Percentiles rank a stretch among this genome's conserved stretches.
phyloP scores from a whole-genome alignment of 2,888 invertebrate species.

The Halictus ligatus region DNA sequence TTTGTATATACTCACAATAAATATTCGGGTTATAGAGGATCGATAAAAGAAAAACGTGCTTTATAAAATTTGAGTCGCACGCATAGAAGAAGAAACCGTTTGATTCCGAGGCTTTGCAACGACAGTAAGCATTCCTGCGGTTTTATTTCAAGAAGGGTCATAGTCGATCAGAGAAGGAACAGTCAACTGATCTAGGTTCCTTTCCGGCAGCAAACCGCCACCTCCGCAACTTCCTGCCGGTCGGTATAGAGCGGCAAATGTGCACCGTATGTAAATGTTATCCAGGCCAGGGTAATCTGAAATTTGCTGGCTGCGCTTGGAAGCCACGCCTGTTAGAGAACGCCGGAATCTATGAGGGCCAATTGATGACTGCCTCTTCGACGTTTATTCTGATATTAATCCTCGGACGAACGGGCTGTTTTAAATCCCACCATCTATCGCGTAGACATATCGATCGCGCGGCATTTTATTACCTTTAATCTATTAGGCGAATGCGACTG shows the following conservation, averaged over 20 bases:
- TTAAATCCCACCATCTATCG: conserved; percentile 21
- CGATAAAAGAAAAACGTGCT: too few species aligned
- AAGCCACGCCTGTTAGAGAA: conserved; percentile 39
- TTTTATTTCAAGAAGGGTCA: conserved; percentile 48
- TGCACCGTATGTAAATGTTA: conserved; percentile 81
- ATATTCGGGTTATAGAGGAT: too few species aligned
- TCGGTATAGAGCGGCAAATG: conserved; percentile 69
- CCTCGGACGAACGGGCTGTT: conserved; percentile 18
- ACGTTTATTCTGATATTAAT: conserved; percentile 40
- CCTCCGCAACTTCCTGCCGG: conserved; percentile 40
- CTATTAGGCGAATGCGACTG: neutral
- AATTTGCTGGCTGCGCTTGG: conserved; percentile 73
- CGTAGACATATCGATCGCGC: neutral
- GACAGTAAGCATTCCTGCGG: conserved; percentile 64
- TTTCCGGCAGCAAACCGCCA: conserved; percentile 27
- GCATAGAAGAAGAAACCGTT: neutral
- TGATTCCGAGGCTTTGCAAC: conserved; percentile 43
- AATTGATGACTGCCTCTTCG: conserved; percentile 32
- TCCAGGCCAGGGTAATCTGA: conserved; percentile 77
- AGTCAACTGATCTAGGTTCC: conserved; percentile 27
- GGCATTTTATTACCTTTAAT: conserved; percentile 4
- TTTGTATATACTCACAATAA: too few species aligned
- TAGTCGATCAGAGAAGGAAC: conserved; percentile 25
- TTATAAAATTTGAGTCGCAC: too few species aligned
- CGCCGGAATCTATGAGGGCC: conserved; percentile 34